These are phyloP conservation scores for Heliothis peltigera DNA, from an alignment of 2,888 invertebrate species.

Conservation along the genomic window DNA sequence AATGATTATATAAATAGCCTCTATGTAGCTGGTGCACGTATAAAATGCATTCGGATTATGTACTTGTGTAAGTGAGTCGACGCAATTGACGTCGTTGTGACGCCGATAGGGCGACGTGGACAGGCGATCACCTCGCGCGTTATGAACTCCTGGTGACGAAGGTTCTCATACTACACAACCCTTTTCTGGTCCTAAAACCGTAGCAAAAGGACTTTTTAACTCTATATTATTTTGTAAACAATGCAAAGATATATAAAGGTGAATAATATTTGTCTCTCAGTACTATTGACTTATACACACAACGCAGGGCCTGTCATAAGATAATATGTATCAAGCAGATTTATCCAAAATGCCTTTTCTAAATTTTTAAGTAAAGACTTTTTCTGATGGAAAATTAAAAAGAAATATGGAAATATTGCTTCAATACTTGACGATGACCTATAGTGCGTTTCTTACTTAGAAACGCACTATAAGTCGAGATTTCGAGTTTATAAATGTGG, in stretches of 20 bases:
- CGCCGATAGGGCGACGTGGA: slow-evolving; percentile 69
- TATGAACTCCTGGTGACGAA: slow-evolving; percentile 82
- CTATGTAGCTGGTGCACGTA: slow-evolving; percentile 17
- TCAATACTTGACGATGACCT: too few relatives aligned
- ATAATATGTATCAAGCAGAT: too few relatives aligned
- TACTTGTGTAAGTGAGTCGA: slow-evolving; percentile 70
- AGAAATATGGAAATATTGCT: too few relatives aligned
- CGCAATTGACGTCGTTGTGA: slow-evolving; percentile 70
- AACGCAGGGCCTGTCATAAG: too few relatives aligned
- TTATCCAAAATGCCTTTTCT: too few relatives aligned
- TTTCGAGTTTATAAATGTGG: too few relatives aligned
- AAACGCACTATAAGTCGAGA: too few relatives aligned
- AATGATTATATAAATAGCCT: slow-evolving; percentile 12
- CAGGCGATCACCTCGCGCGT: slow-evolving; percentile 68
- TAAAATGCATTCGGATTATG: slow-evolving; percentile 54
- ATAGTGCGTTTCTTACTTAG: too few relatives aligned
- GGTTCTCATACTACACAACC: slow-evolving; percentile 83
- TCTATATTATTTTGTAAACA: slow-evolving; percentile 71
- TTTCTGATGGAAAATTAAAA: too few relatives aligned
- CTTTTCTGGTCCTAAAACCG: slow-evolving; percentile 83
- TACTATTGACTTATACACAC: background rate
- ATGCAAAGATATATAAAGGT: slow-evolving; percentile 30
- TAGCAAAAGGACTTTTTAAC: slow-evolving; percentile 70
- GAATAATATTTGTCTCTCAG: slow-evolving; percentile 16
- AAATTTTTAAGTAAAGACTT: too few relatives aligned